A percentile compares a stretch with the other conserved stretches of the same genome.
These are phyloP conservation scores for Zoroaster sp. DNA, from an alignment of 53 echinoderm and acorn worm species.

Conservation along the genomic window DNA sequence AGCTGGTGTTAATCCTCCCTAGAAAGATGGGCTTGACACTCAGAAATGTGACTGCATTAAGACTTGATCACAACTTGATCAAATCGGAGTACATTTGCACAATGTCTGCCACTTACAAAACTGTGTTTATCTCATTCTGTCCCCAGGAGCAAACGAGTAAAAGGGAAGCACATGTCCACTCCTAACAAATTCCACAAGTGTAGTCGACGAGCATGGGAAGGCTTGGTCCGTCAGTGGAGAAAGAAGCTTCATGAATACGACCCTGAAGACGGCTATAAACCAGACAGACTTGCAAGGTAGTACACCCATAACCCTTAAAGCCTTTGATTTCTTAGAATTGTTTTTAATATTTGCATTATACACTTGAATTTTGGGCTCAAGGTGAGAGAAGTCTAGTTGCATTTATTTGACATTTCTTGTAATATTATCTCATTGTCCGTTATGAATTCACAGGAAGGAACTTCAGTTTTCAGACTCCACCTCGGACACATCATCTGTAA, in stretches of 20 bases:
- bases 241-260: slow-evolving; percentile 75
- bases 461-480: slow-evolving; percentile 65
- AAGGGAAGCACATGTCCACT: slow-evolving; percentile 74
- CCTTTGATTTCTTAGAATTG: too few relatives aligned
- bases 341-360: too few relatives aligned
- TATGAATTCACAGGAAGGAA: slow-evolving; percentile 54
- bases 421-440: too few relatives aligned
- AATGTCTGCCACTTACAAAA: neutral
- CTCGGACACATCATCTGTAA: slow-evolving; percentile 64
- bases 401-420: neutral
- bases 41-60: too few relatives aligned
- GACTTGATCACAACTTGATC: too few relatives aligned
- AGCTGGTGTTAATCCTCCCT: too few relatives aligned
- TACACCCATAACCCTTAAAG: neutral
- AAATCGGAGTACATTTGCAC: neutral
- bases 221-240: slow-evolving; percentile 76
- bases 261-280: slow-evolving; percentile 43
- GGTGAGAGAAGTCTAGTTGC: too few relatives aligned
- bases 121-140: neutral
- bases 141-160: slow-evolving; percentile 65
- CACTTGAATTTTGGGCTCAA: too few relatives aligned
- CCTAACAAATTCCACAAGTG: slow-evolving; percentile 90
- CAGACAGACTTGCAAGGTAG: slow-evolving; percentile 24
- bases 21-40: too few relatives aligned
- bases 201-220: slow-evolving; percentile 93